Evolutionary conservation across 2,797 vertebrate genomes (phyloP), one percentile per base, ranked within the genome.

Genomic region (Cetoscarus ocellatus): DNA sequence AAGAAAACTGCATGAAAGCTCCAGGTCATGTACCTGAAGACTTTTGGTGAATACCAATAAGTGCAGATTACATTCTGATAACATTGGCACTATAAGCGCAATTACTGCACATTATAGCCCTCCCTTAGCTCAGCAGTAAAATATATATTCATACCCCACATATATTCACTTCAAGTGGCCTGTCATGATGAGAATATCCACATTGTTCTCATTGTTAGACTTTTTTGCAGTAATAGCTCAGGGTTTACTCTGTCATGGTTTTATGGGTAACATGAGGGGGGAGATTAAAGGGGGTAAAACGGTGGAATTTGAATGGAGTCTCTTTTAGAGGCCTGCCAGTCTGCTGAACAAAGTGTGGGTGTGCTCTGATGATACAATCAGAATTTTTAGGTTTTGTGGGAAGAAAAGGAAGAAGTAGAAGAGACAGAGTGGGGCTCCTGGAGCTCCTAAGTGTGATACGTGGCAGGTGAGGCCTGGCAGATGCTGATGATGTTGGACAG

Each of bases 71-170:
- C 75, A 73, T 61, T 84, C 82, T 82, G 57, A 61, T 76, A 68
- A 82, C 83, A 83, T 83, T 77, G 80, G 73, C 75, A 88, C 89
- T 88, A 85, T 87, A 87, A 91, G 87, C 90, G 82, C 90, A 94
- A 92, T 94, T 93, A 95, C 86, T 85, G 84, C 67, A 87, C 83
- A 87, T 92, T 92, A 92, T 90, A 72, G 71, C 62, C 66, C 67
- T 83, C 63, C 78, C 81, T 80, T 66, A 71, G 77, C 73, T 62
- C 61, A 85, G 79, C 77, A 84, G 67, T 88, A 71, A 91, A 93
- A 86, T 93, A 94, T 92, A 83, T 83, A 92, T 93, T 82, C 83
- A 89, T 90, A 85, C 73, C n/a, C 70, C 55, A 78, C 71, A 84
- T 91, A 90, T 86, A 87, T 90, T 90, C 86, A 84, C 78, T 79